These are phyloP conservation scores for Tauraco erythrolophus DNA, from an alignment of 2,113 vertebrate species.

Conservation along the genomic window DNA sequence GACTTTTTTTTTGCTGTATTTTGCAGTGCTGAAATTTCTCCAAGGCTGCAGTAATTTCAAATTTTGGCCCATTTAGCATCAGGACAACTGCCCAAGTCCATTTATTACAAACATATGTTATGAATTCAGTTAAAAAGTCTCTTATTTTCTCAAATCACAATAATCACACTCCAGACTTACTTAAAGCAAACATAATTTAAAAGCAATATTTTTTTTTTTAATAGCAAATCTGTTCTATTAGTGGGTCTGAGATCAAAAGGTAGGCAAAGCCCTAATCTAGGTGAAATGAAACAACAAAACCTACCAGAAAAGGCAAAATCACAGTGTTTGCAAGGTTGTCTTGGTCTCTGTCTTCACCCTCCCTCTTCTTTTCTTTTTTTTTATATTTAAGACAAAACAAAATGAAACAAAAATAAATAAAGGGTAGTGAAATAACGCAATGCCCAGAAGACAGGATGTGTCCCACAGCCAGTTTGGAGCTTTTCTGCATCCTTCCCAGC, in stretches of 20 bases:
- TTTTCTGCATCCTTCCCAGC: neutral
- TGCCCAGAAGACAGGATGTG: neutral
- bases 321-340: neutral
- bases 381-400: neutral
- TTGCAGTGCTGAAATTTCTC: conserved; percentile 35
- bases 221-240: conserved; percentile 1
- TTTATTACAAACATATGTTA: conserved; percentile 63
- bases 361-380: neutral
- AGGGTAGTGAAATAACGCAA: neutral
- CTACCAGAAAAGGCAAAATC: neutral
- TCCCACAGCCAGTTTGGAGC: neutral
- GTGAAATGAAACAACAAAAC: neutral
- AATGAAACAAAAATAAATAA: neutral
- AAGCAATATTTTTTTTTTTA: conserved; percentile 18
- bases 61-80: conserved; percentile 41
- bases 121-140: conserved; percentile 56
- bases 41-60: conserved; percentile 7
- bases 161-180: conserved; percentile 44
- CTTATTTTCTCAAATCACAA: conserved; percentile 55
- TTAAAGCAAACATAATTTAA: conserved; percentile 50
- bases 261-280: neutral
- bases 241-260: conserved; percentile 21
- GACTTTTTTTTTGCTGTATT: neutral
- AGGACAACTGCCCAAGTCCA: conserved; percentile 26
- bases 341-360: neutral